Evolutionary conservation across 2,888 invertebrate species (phyloP).

Genomic region (Macrophya alboannulata): DNA sequence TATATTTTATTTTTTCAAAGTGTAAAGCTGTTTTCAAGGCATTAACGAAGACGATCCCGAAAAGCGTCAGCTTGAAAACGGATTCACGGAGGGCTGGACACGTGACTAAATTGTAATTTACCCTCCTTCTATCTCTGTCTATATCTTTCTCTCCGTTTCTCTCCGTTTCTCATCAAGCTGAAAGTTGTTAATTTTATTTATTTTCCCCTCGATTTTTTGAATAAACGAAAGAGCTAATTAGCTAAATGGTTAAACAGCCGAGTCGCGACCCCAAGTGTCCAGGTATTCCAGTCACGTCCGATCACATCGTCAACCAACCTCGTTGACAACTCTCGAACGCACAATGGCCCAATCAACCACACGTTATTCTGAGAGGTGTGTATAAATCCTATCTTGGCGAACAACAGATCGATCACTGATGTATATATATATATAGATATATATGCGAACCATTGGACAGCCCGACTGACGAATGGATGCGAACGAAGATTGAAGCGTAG

Average conservation of each 20-base stretch:
- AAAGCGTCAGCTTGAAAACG: constrained; percentile 30
- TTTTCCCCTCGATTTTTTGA: constrained; percentile 32
- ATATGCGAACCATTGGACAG: constrained; percentile 22
- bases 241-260: constrained; percentile 33
- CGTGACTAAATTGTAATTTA: constrained; percentile 35
- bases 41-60: neutral
- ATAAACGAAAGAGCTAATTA: constrained; percentile 41
- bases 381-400: constrained; percentile 43
- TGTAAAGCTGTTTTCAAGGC: constrained; percentile 22
- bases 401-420: constrained; percentile 44
- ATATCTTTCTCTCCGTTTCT: neutral
- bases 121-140: neutral
- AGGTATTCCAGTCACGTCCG: constrained; percentile 29
- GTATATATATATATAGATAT: constrained; percentile 29
- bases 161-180: constrained; percentile 13
- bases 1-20: neutral
- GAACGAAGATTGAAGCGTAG: constrained; percentile 62
- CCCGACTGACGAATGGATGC: constrained; percentile 21
- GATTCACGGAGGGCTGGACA: neutral
- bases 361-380: constrained; percentile 46
- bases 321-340: constrained; percentile 8
- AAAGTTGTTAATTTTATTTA: constrained; percentile 41
- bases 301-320: constrained; percentile 31
- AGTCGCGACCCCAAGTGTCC: constrained; percentile 16
- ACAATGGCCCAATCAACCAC: constrained; percentile 50